Conservation (phyloP, 2,797 vertebrate species). For the Megaceryle alcyon region DNA sequence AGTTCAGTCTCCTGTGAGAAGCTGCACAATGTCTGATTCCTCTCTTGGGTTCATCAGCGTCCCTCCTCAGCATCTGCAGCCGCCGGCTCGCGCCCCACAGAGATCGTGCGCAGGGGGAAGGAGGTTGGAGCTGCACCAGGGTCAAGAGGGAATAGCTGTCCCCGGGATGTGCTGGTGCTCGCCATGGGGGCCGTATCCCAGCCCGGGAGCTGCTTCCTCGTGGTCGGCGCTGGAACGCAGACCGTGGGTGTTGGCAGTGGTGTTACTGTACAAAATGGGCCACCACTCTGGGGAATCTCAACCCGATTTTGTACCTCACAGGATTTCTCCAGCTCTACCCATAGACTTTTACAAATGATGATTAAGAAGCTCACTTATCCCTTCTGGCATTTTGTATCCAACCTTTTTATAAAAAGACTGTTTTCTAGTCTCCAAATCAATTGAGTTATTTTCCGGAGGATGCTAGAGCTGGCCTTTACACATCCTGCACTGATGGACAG, state of each 20-base stretch:
- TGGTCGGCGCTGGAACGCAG: neutral
- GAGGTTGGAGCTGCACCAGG: neutral
- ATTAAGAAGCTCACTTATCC: neutral
- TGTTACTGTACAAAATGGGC: neutral
- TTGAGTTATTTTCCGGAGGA: neutral
- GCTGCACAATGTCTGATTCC: neutral
- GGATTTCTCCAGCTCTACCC: neutral
- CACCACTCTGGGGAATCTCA: neutral
- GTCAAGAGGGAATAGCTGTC: accelerated
- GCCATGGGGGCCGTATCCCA: neutral
- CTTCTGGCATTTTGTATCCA: neutral
- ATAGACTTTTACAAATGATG: neutral
- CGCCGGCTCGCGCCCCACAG: neutral
- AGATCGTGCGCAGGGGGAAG: accelerated
- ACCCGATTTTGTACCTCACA: neutral
- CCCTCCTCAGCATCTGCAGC: accelerated
- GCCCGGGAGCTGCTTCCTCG: neutral
- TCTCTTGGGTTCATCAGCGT: neutral
- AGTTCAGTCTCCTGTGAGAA: neutral
- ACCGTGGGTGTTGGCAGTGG: no score
- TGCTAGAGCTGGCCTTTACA: neutral
- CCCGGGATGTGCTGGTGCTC: accelerated
- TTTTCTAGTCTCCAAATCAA: neutral
- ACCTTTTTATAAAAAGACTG: neutral
- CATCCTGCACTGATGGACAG: neutral